Evolutionary conservation across 1,140 invertebrate species (phyloP), one percentile per base, ranked within the genome.

Genomic region (Schlechtendalia chinensis): DNA sequence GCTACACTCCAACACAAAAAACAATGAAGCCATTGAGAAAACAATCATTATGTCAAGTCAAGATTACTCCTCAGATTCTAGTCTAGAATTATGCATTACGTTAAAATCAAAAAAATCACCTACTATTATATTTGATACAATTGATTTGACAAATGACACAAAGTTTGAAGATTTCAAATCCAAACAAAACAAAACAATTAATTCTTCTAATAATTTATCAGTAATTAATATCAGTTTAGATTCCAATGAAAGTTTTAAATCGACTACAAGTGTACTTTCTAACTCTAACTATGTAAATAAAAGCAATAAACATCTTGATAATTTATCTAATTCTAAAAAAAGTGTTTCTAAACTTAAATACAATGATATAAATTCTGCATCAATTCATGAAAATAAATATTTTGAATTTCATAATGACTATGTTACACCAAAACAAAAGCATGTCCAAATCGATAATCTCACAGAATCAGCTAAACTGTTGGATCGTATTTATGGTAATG

Each of bases 171-270:
- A 39, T 11, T 6, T 75, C 6, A 16, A 75, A 22, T 39, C 14
- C 22, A 39, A 59, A 75, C 29, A 39, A 45, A 69, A 45, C 12
- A 47, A 69, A 58, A 24, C 14, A n/a, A 59, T n/a, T 17, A 22
- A 77, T 45, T 45, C 1, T 59, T 45, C n/a, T n/a, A 69, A 63
- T 27, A 14, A 29, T 29, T 1, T 29, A n/a, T 50, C 12, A 3
- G 5, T 63, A 27, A 12, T 19, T 61, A 47, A 17, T 79, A 63
- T 11, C 16, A 63, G 45, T 79, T 63, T 58, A 50, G 12, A 19
- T 45, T 79, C 75, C 24, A n/a, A 63, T 61, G 75, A 61, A 29
- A 79, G 58, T 61, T 79, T 63, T 29, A 79, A 79, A 63, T 79
- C 75, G 11, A n/a, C 24, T 63, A 47, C 39, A 19, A 79, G 39